Base-by-base conservation (phyloP, 1,140 invertebrate genomes). In the Eumeta japonica region DNA sequence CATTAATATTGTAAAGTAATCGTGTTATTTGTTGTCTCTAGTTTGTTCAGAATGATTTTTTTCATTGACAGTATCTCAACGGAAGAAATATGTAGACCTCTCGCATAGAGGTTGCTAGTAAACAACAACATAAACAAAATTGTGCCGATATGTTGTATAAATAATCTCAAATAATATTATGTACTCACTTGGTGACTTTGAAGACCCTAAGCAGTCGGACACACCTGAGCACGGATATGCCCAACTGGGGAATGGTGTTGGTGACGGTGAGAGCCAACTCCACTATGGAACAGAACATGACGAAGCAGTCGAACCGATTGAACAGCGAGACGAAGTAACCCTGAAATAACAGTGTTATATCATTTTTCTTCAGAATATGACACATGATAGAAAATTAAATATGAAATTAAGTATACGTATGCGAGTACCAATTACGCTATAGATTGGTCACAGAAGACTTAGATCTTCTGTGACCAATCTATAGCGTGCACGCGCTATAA, bases 271-370 rank as follows among this genome's bases (percentile, higher is more conserved):
- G 81, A 29, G 92, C 83, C 59, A 97, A 90, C 79, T 99, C 97
- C 48, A 90, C 83, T 46, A 98, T 96, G 63, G 94, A 97, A 45
- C 95, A 96, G 63, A 97, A 87, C 55, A 99, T 97, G 54, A 93
- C 94, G 68, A 97, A 94, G 77, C 93, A 97, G 76, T 97, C 94
- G 75, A 97, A 98, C 31, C 91, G 86, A 81, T 94, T 94, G 76
- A 94, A 98, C 30, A 97, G 81, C 28, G 96, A 98, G 33, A 97
- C 92, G 75, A 98, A 98, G 77, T 99, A 99, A 47, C 88, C 88
- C 84, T 92, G 76, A 31, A 79, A 78, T 27, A 9, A 33, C 13
- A 20, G 10, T 19, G n/a, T n/a, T n/a, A n/a, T n/a, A n/a, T n/a
- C n/a, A n/a, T n/a, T n/a, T n/a, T n/a, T n/a, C n/a, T n/a, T 13